Base-by-base conservation (phyloP, 2,888 invertebrate genomes). In the Dyspetes luteomarginatus region DNA sequence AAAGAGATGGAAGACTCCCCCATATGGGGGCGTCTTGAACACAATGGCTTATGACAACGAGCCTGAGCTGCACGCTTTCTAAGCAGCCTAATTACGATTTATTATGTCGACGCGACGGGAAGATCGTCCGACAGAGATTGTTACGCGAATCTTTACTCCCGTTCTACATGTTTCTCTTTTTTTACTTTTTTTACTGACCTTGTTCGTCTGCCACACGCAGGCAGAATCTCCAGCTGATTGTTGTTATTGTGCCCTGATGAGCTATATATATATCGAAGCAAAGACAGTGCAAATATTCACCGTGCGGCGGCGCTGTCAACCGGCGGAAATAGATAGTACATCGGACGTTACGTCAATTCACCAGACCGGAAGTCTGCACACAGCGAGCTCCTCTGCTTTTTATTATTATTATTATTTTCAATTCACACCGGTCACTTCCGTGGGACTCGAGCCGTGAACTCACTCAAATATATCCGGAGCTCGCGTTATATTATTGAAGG, bases 21-120 rank as follows among this genome's bases (percentile, higher is more conserved):
- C n/a, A n/a, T n/a, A 76, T 67, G 50, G 55, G 48, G 62, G 30
- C 7, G 19, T 72, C 72, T 65, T 62, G 52, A 45, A 65, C 74
- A 82, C 83, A 83, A 82, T 82, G 75, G 78, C 77, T 78, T 78
- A 81, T 81, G 83, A 83, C 80, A 78, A 72, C 77, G 64, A 30
- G 56, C 71, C 28, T 17, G 24, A 4, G 72, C 50, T 81, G 77
- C 79, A 82, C 85, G 85, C 85, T 85, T 85, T 85, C 85, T 85
- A 84, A 80, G 68, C 82, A 79, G 76, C 48, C 76, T 85, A 82
- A 85, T 85, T 85, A 75, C 81, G 73, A 84, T 84, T 82, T 80
- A 82, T 84, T 76, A 81, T 72, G 78, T 75, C 69, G 75, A 77
- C 71, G 73, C 67, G 74, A 65, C 78, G 68, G 58, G 30, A 72